Conservation (phyloP, 2,797 vertebrate species). For the Carapus acus region DNA sequence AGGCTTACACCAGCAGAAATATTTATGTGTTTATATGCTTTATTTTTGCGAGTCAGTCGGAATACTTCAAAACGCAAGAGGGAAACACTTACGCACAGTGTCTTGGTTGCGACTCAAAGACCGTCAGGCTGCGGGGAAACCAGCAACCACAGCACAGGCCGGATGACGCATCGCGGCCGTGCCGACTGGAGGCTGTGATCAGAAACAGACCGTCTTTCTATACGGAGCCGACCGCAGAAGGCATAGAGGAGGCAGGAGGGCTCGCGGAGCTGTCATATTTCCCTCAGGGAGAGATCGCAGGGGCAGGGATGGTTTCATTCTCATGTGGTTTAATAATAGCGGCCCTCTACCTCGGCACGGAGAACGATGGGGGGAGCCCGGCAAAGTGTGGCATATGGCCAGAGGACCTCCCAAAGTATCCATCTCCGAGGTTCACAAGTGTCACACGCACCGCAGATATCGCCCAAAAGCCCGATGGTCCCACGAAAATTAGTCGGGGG, state of each 20-base stretch:
- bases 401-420: conserved; percentile 37
- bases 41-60: conserved; percentile 23
- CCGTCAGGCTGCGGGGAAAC: conserved; percentile 28
- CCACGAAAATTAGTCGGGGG: conserved; percentile 23
- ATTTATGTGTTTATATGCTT: not conserved
- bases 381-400: conserved; percentile 17
- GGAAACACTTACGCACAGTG: conserved; percentile 19
- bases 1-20: conserved; percentile 15
- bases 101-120: conserved; percentile 24
- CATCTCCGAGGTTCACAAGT: conserved; percentile 49
- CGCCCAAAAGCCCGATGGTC: conserved; percentile 23
- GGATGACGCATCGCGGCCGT: conserved; percentile 51
- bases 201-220: conserved; percentile 46
- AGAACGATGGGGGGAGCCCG: conserved; percentile 20
- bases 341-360: conserved; percentile 35
- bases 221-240: conserved; percentile 46
- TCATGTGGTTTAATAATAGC: conserved; percentile 56
- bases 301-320: too few relatives aligned
- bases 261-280: conserved; percentile 44
- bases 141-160: conserved; percentile 45
- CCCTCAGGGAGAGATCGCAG: conserved; percentile 29
- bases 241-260: conserved; percentile 26
- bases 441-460: conserved; percentile 43
- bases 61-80: conserved; percentile 28
- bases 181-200: conserved; percentile 43